Conservation (phyloP, 2,113 vertebrate species). For the Aix galericulata region DNA sequence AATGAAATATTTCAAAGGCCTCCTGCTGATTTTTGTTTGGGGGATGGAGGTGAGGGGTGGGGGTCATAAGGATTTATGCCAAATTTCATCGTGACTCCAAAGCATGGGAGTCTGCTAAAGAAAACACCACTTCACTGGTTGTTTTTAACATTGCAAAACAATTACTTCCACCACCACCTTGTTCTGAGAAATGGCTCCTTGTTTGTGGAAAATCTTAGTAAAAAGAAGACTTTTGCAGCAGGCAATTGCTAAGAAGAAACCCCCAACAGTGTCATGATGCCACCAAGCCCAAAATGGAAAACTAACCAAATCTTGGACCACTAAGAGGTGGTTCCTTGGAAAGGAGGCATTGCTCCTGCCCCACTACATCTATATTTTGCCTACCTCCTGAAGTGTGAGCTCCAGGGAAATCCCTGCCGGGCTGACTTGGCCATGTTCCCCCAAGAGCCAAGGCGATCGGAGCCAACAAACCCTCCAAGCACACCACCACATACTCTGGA, state of each 20-base stretch:
- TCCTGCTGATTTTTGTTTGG: neutral
- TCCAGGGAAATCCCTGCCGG: neutral
- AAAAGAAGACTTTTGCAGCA: neutral
- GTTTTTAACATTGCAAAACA: neutral
- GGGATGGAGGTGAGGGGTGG: neutral
- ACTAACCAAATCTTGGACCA: neutral
- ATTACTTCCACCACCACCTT: neutral
- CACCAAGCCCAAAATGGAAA: neutral
- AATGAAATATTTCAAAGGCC: neutral
- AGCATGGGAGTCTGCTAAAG: neutral
- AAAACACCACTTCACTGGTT: neutral
- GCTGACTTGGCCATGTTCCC: neutral
- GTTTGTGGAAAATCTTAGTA: neutral
- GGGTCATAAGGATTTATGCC: neutral
- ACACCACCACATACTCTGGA: neutral
- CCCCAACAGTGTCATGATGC: neutral
- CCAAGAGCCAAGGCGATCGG: accelerated
- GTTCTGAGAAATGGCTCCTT: neutral
- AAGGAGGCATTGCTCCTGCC: neutral
- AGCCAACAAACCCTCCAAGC: neutral
- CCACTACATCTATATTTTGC: neutral
- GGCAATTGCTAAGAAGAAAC: neutral
- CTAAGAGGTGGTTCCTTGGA: neutral
- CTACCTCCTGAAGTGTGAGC: neutral
- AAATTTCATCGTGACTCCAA: neutral